Evolutionary conservation across 2,113 vertebrate species (phyloP).

Genomic region (Passer montanus): DNA sequence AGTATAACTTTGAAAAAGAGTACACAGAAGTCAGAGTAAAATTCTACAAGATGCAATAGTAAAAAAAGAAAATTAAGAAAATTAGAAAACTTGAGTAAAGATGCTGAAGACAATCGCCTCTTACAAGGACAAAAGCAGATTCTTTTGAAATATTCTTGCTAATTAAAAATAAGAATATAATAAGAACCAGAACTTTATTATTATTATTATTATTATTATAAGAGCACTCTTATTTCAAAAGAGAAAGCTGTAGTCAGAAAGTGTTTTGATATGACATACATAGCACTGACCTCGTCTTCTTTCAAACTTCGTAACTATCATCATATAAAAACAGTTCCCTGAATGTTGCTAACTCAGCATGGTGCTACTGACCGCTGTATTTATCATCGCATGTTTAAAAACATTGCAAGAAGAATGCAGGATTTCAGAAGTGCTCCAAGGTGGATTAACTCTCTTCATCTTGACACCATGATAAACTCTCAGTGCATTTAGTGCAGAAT

Average conservation of each 20-base stretch:
- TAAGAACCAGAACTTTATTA: not conserved
- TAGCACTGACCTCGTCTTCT: slow-evolving; percentile 31
- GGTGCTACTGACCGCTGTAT: not conserved
- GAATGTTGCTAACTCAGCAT: slow-evolving; percentile 41
- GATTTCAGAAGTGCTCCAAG: slow-evolving; percentile 27
- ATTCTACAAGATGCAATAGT: not conserved
- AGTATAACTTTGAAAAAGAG: not conserved
- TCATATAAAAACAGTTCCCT: slow-evolving; percentile 14
- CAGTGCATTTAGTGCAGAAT: not conserved
- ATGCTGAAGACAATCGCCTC: not conserved
- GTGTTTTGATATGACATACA: slow-evolving; percentile 9
- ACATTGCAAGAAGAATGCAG: not conserved
- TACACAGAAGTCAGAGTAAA: not conserved
- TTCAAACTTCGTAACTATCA: slow-evolving; percentile 45
- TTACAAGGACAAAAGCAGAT: not conserved
- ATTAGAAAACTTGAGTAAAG: not conserved
- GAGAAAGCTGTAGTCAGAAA: not conserved
- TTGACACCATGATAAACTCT: slow-evolving; percentile 38
- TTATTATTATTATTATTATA: not conserved
- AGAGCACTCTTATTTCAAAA: not conserved
- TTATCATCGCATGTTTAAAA: slow-evolving; percentile 11
- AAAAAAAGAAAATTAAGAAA: slow-evolving; percentile 26
- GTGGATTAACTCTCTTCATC: slow-evolving; percentile 3
- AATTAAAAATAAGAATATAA: not conserved
- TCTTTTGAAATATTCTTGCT: not conserved